Evolutionary conservation across 2,797 vertebrate genomes (phyloP).

Genomic region (Potorous gilbertii): DNA sequence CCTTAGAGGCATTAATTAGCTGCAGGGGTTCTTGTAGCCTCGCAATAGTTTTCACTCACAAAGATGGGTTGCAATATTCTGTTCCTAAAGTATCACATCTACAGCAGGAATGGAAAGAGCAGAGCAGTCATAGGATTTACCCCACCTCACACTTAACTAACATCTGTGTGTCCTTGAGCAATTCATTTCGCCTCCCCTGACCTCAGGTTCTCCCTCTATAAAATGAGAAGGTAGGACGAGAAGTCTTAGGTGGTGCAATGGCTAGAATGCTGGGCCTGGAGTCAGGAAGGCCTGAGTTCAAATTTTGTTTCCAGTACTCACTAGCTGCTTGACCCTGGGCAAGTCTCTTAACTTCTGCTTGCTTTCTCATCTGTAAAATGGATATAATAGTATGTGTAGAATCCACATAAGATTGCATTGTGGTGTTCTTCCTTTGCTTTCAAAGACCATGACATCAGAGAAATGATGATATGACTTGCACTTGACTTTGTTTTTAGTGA

Average conservation of each 20-base stretch:
- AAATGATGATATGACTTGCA: too few relatives aligned
- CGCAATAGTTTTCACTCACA: conserved; percentile 69
- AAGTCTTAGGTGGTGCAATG: not conserved
- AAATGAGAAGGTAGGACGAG: not conserved
- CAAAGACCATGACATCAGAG: too few relatives aligned
- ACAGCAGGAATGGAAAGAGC: not conserved
- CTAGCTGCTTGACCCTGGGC: not conserved
- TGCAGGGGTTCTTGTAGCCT: conserved; percentile 69
- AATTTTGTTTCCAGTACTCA: not conserved
- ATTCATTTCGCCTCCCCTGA: not conserved
- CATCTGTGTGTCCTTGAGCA: not conserved
- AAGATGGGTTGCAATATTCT: conserved; percentile 68
- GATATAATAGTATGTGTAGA: not conserved
- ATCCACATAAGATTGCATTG: too few relatives aligned
- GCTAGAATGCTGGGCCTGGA: not conserved
- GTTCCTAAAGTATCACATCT: conserved; percentile 55
- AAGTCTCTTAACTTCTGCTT: not conserved
- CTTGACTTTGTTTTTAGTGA: too few relatives aligned
- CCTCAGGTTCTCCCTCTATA: not conserved
- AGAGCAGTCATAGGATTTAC: not conserved
- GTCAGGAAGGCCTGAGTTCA: not conserved
- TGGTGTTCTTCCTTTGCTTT: too few relatives aligned
- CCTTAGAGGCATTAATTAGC: conserved; percentile 69
- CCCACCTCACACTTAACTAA: not conserved
- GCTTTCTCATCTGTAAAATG: not conserved